A percentile compares a stretch with the other conserved stretches of the same genome.
Evolutionary conservation across 2,113 vertebrate species (phyloP).

Genomic region (Pterocles orientalis): DNA sequence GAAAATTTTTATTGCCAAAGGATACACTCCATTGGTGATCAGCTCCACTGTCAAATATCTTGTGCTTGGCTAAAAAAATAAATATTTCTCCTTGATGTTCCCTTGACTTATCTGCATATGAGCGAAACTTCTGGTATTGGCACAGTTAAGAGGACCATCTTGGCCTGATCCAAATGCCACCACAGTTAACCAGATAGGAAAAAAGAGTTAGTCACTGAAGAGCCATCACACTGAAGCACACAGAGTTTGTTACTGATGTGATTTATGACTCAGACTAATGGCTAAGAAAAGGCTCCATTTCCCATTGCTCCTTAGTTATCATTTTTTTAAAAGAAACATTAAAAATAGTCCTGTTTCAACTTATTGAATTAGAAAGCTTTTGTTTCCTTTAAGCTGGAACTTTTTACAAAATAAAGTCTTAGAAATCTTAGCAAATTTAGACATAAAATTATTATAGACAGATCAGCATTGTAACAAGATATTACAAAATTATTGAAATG

Average conservation of each 20-base stretch:
- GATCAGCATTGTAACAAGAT: not conserved
- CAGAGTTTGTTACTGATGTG: not conserved
- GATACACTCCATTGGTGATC: not conserved
- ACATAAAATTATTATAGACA: not conserved
- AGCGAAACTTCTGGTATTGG: not conserved
- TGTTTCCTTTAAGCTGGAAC: not conserved
- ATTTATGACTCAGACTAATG: not conserved
- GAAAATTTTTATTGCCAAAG: constrained; percentile 23
- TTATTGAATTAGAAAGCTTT: not conserved
- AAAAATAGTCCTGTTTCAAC: not conserved
- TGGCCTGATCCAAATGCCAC: not conserved
- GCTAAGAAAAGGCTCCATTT: not conserved
- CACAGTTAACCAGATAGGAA: not conserved
- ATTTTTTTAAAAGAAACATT: not conserved
- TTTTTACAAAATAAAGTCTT: not conserved
- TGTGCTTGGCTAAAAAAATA: not conserved
- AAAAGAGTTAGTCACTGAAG: not conserved
- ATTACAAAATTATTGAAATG: not conserved
- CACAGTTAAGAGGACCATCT: not conserved
- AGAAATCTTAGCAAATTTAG: not conserved
- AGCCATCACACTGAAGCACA: not conserved
- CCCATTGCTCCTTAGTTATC: not conserved
- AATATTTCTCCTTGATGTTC: not conserved
- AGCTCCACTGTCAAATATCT: not conserved
- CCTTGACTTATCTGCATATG: not conserved